Conservation (phyloP, 2,113 vertebrate species). For the Hemiprocne comata region DNA sequence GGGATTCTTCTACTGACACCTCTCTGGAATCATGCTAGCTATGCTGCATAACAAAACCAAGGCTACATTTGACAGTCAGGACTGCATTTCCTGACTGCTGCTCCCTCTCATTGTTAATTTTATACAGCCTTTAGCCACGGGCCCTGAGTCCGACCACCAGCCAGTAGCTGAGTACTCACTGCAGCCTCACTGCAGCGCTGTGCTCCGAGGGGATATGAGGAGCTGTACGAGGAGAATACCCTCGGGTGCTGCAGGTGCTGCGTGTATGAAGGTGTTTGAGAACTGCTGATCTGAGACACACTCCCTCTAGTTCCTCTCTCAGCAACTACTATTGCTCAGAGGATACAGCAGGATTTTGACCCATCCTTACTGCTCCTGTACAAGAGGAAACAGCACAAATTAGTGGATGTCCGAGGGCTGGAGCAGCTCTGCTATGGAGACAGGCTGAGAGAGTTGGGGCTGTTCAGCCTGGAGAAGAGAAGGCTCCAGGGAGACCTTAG, state of each 20-base stretch:
- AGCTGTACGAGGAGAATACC: not conserved
- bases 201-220: not conserved
- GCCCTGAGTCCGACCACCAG: not conserved
- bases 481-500: too few species aligned
- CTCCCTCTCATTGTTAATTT: not conserved
- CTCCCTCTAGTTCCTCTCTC: not conserved
- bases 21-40: not conserved
- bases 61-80: not conserved
- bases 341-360: not conserved
- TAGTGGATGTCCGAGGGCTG: too few species aligned
- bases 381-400: not conserved
- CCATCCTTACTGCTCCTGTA: not conserved
- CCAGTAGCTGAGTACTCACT: not conserved
- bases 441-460: too few species aligned
- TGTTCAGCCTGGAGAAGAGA: too few species aligned
- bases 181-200: fast-evolving
- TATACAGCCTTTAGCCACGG: not conserved
- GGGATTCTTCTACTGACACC: not conserved
- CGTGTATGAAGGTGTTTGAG: fast-evolving
- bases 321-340: not conserved
- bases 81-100: not conserved
- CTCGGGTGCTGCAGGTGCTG: fast-evolving
- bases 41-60: not conserved
- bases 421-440: too few species aligned
- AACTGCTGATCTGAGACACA: not conserved